Base-by-base conservation (phyloP, 2,888 invertebrate genomes). In the Diaperis boleti region DNA sequence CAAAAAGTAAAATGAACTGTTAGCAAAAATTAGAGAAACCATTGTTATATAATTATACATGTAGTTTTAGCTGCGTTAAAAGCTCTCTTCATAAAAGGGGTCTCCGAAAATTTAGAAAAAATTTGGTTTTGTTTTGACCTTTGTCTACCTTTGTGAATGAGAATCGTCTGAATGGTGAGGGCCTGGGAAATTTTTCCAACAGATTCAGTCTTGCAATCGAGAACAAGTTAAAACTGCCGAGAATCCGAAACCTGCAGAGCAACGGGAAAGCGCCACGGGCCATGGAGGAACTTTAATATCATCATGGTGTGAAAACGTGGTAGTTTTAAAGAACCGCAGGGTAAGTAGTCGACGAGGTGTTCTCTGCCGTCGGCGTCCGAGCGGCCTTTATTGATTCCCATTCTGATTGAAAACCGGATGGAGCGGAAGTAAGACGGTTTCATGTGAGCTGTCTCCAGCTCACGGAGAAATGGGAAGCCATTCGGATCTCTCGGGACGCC, bases 341-440 rank as follows among this genome's bases (percentile, higher is more conserved):
- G 60, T 65, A 64, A 37, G 54, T 54, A 60, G 59, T 57, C 64
- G 68, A 26, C 18, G 59, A 69, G 65, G 64, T 69, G 64, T 62
- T 65, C 64, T 41, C 61, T 64, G 62, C 65, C 66, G 62, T 50
- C 49, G 63, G 61, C 65, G 57, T 66, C 66, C 66, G 55, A 68
- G 64, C 67, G 64, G 56, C 52, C 61, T 69, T 76, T 77, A 79
- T 79, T 74, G 79, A 79, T 79, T 78, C 72, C 71, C 62, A 68
- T 72, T 67, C 76, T 78, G 80, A 80, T 80, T 80, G 79, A 79
- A 80, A 80, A 80, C 69, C 78, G 78, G 78, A 79, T 79, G 79
- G 76, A 79, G 78, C 77, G 79, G 79, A 80, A 80, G 78, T 79
- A 79, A 79, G 76, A 72, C 72, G 74, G 75, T 76, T 78, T 76